phyloP scores from a whole-genome alignment of 2,888 invertebrate species.

The Scaeva pyrastri region DNA sequence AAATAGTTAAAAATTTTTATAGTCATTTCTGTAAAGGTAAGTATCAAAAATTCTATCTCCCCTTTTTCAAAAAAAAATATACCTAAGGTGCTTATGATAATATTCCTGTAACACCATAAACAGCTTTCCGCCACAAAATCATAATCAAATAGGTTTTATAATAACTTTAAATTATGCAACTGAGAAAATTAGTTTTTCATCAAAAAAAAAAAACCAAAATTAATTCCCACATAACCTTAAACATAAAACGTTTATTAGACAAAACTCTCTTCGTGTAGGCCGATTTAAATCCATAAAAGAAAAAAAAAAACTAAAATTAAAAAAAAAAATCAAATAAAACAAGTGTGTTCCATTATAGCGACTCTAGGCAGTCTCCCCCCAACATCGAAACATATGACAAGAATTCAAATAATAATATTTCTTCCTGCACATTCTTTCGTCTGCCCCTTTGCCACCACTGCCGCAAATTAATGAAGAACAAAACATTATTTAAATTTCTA shows the following conservation, averaged over 20 bases:
- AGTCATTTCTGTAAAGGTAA: too few relatives aligned
- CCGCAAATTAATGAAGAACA: conserved; percentile 24
- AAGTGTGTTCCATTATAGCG: conserved; percentile 45
- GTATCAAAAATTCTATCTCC: too few relatives aligned
- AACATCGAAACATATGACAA: conserved; percentile 54
- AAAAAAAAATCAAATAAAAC: conserved; percentile 38
- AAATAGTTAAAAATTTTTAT: too few relatives aligned
- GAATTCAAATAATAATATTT: background rate
- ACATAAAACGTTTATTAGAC: background rate
- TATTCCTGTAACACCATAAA: too few relatives aligned
- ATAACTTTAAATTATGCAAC: background rate
- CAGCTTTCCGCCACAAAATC: too few relatives aligned
- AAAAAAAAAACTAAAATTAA: too few relatives aligned
- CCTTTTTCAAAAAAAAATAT: too few relatives aligned
- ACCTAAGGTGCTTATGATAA: too few relatives aligned
- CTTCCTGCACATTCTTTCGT: background rate
- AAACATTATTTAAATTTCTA: conserved; percentile 45
- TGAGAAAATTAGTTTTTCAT: conserved; percentile 4
- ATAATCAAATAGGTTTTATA: too few relatives aligned
- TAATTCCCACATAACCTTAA: background rate
- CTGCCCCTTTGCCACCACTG: too few relatives aligned
- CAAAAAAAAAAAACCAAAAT: too few relatives aligned
- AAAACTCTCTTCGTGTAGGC: conserved; percentile 69
- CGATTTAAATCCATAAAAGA: conserved; percentile 9
- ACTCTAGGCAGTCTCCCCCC: conserved; percentile 41